phyloP scores from a whole-genome alignment of 2,888 invertebrate species.

The Dasypolia templi region DNA sequence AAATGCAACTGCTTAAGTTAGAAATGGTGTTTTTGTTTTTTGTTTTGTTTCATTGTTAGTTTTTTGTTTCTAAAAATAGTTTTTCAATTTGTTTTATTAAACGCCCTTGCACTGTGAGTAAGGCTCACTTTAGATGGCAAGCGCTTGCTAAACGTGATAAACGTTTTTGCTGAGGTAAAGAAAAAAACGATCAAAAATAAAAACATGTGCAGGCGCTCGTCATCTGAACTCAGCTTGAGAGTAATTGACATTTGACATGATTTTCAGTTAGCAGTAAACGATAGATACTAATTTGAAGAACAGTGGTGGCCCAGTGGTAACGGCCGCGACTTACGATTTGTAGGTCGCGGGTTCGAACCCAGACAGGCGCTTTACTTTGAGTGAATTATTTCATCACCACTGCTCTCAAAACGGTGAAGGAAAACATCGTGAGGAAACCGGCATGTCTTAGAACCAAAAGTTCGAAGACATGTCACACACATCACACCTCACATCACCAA shows the following conservation, averaged over 20 bases:
- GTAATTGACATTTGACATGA: background rate
- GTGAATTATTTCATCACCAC: no score
- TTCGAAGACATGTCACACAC: no score
- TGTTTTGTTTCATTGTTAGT: background rate
- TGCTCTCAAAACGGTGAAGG: no score
- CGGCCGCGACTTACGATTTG: no score
- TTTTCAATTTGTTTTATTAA: background rate
- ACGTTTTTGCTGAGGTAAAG: background rate
- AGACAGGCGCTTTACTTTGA: no score
- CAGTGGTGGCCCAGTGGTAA: no score
- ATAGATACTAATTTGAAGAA: constrained; percentile 28
- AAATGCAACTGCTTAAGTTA: background rate
- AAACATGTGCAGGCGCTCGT: constrained; percentile 6
- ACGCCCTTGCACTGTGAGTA: background rate
- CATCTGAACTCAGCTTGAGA: background rate
- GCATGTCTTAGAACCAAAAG: no score
- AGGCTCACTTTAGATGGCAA: background rate
- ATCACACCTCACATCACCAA: no score
- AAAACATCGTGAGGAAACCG: no score
- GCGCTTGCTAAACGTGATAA: no score
- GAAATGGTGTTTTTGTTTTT: background rate
- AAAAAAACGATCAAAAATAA: background rate
- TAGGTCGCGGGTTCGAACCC: no score
- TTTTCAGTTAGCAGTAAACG: constrained; percentile 3
- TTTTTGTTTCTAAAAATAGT: background rate